Conservation (phyloP, 2,888 invertebrate species). For the Cylloceria caligata region DNA sequence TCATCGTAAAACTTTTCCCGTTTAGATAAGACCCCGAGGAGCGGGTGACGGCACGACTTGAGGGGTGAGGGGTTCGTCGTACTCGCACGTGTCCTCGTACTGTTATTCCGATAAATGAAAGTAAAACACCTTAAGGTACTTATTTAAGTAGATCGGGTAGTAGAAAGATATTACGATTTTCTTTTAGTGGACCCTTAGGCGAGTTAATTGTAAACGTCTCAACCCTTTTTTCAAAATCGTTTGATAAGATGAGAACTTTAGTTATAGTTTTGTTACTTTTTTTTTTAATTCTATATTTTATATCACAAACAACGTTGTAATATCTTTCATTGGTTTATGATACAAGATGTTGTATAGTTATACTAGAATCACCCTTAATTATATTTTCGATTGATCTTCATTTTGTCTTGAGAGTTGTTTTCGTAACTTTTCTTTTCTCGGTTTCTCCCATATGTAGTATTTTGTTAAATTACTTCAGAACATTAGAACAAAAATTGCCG, state of each 20-base stretch:
- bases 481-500: too few species aligned
- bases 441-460: too few species aligned
- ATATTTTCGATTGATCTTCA: too few species aligned
- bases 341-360: too few species aligned
- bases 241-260: neutral
- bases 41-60: conserved; percentile 8
- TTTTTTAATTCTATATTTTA: neutral
- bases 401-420: too few species aligned
- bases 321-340: too few species aligned
- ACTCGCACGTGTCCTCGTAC: conserved; percentile 8
- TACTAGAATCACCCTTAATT: too few species aligned
- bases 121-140: conserved; percentile 15
- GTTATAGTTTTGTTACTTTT: neutral
- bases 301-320: too few species aligned
- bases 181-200: conserved; percentile 17
- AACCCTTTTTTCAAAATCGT: neutral
- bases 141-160: neutral
- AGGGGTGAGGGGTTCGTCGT: conserved; percentile 18
- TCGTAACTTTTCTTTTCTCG: too few species aligned
- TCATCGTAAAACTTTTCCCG: conserved; percentile 67
- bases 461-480: too few species aligned
- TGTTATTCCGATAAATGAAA: conserved; percentile 31
- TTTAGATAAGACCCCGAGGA: conserved; percentile 64
- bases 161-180: conserved; percentile 12
- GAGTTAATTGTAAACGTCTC: neutral